Base-by-base conservation (phyloP, 2,113 vertebrate species). In the Dromaius novaehollandiae region DNA sequence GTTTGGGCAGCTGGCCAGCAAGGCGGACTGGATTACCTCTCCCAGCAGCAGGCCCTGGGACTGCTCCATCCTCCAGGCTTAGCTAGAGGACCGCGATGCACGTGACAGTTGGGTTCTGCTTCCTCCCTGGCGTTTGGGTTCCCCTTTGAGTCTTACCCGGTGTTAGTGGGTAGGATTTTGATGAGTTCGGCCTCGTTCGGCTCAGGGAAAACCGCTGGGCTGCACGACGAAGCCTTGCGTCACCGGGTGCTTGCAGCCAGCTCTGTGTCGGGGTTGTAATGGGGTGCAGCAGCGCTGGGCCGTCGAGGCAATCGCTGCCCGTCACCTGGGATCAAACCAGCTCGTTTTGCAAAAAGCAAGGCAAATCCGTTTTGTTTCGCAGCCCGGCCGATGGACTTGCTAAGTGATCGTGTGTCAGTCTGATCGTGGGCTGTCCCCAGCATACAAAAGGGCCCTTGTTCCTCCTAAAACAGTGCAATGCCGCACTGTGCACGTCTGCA, bases 371-470 rank as follows among this genome's bases (percentile, higher is more conserved):
- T 66, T 88, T n/a, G 42, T 63, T 90, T 85, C 76, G 71, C 84
- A 92, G 79, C 70, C 91, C 51, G 64, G 75, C 78, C 32, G 70
- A 44, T 11, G 70, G 38, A 7, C 70, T 89, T 11, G 0, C 78
- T 63, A 12, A 0, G 87, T 1, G 58, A 85, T 95, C 50, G 1
- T 40, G 79, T 95, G 91, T 95, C 68, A 1, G 75, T 75, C 20
- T 58, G 60, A 82, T 24, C 78, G 4, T 74, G 95, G 95, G 75
- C 89, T 68, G 91, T 58, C 36, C 51, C 73, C 2, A 1, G 4
- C 1, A 2, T 51, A 96, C 91, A 97, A 91, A 96, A 89, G 89
- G 71, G 55, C 75, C 71, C 76, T 96, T 96, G 95, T 95, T 71
- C 73, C 68, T 94, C 64, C 60, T 50, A 42, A 26, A 25, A 6